These are phyloP conservation scores for Zhengitettix transpicula DNA, from an alignment of 2,888 invertebrate genomes.

Conservation along the genomic window DNA sequence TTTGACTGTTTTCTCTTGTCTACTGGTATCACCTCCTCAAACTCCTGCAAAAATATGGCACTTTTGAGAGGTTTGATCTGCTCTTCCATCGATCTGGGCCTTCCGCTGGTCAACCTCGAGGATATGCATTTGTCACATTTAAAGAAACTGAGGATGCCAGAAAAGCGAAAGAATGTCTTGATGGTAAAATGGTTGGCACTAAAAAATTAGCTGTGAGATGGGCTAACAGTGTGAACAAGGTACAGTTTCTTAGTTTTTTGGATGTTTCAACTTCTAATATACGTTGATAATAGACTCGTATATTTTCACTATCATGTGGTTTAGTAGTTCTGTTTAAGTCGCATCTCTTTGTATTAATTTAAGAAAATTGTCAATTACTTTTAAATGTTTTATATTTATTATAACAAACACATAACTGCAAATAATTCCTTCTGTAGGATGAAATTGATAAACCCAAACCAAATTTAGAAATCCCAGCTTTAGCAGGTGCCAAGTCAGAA, in stretches of 20 bases:
- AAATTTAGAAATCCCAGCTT: conserved; percentile 57
- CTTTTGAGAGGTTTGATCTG: conserved; percentile 89
- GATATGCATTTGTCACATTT: conserved; percentile 88
- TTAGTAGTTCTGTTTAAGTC: too few species aligned
- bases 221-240: conserved; percentile 56
- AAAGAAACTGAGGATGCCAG: conserved; percentile 45
- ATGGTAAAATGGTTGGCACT: conserved; percentile 56
- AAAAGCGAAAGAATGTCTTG: conserved; percentile 51
- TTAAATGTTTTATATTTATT: too few species aligned
- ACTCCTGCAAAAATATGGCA: conserved; percentile 87
- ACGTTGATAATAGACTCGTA: too few species aligned
- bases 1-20: conserved; percentile 21
- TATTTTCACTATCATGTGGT: too few species aligned
- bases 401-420: too few species aligned
- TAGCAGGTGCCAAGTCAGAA: conserved; percentile 43
- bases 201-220: conserved; percentile 65
- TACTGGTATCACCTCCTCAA: conserved; percentile 91
- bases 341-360: too few species aligned
- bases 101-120: conserved; percentile 71
- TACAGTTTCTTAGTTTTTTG: conserved; percentile 20
- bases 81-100: conserved; percentile 86
- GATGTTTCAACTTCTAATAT: too few species aligned
- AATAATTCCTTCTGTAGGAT: conserved; percentile 33
- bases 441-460: conserved; percentile 60
- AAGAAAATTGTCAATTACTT: too few species aligned